Evolutionary conservation across 2,113 vertebrate genomes (phyloP), one percentile per base, ranked within the genome.

Genomic region (Zosterops borbonicus): DNA sequence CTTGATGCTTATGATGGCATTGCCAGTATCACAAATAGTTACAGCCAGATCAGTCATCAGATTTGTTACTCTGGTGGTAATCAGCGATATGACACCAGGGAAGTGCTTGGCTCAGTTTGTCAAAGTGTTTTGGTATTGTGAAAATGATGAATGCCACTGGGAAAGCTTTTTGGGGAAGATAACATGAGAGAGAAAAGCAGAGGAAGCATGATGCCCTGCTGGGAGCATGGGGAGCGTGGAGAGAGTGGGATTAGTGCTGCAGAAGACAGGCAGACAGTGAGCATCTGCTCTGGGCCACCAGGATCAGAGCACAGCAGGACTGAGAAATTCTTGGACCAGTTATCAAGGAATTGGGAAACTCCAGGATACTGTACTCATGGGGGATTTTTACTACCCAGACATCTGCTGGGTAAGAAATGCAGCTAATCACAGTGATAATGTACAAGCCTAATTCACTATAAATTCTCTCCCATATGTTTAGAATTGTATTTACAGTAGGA

Each of bases 331-430:
- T 90, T 95, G 92, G 92, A 87, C 92, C 58, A 20, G 85, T 90
- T 96, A 84, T 50, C 86, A 94, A 92, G 83, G 92, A 96, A 82
- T 9, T 67, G 85, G 96, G 76, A 87, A 95, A 78, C 94, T 95
- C 94, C 90, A 78, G 88, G 90, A 94, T 95, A 83, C 83, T 89
- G 73, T 92, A 68, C 93, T 84, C 94, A 23, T 58, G 92, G 93
- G 92, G 85, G 64, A 70, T 77, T 93, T 95, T 94, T 95, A 96
- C 88, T 93, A 95, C 86, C 53, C 88, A 95, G 92, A 96, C 96
- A 96, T 94, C 94, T 96, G 95, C 86, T 83, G 95, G 86, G 77
- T 97, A 94, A 95, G 95, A 95, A 96, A 96, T 56, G 80, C 41
- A 81, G 95, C 93, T 97, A 94, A 97, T 96, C 94, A 92, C 3